Base-by-base conservation (phyloP, 2,113 vertebrate species). In the Panurus biarmicus region DNA sequence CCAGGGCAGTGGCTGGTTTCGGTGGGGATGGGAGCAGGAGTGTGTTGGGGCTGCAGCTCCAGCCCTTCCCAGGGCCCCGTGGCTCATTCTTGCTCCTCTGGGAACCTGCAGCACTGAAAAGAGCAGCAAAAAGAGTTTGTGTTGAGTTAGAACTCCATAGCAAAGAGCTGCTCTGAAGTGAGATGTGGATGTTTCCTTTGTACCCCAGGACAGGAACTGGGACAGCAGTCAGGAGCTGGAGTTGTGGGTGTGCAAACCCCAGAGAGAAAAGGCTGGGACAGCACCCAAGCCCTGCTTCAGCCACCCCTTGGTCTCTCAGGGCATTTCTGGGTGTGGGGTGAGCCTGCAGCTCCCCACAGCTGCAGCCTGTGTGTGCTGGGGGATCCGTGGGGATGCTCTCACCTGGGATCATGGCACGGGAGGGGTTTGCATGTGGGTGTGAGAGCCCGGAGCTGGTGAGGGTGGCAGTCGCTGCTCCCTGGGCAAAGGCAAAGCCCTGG, bases 391-490 rank as follows among this genome's bases (percentile, higher is more conserved):
- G 60, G 81, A 3, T 26, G 3, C 14, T 40, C 2, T 19, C 31
- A 3, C 0, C 4, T 6, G 31, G 67, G 35, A 17, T 8, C 2
- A 0, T 5, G 56, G 40, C 61, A 23, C 0, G 0, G 70, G 60
- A 35, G n/a, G 10, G 18, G 6, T 9, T 23, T 53, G 65, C 22
- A 7, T 66, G 35, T 3, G 9, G 61, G 4, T 15, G 36, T 5
- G 14, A 7, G 58, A 67, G 57, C 62, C 29, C 2, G 3, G 42
- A 26, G 53, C 15, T 1, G 56, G 8, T 38, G 65, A 35, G 4
- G 20, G 12, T 26, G 75, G 48, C 16, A 54, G 9, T 2, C 24
- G 50, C 38, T 29, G 44, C 33, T 67, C 14, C 17, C 38, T 44
- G 45, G 8, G 81, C 62, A 47, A 7, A 10, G 66, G 12, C 19